These are phyloP conservation scores for Loxodonta africana DNA, from an alignment of 2,113 vertebrate genomes.

Conservation along the genomic window DNA sequence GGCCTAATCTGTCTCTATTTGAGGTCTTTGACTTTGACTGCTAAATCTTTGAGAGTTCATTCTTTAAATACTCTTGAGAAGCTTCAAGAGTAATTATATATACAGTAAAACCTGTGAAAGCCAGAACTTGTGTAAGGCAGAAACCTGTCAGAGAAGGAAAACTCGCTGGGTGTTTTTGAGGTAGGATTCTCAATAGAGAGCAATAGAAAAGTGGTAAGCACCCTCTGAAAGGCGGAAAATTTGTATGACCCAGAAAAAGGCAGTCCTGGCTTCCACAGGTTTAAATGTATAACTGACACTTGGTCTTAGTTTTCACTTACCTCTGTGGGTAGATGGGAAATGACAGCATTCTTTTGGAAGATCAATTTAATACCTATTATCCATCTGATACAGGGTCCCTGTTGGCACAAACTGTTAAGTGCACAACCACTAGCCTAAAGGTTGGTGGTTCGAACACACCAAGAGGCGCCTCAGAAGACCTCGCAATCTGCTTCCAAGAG, in stretches of 20 bases:
- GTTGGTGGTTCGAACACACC: no score
- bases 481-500: no score
- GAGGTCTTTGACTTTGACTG: not conserved
- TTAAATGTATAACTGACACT: not conserved
- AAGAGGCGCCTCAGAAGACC: no score
- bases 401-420: no score
- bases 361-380: not conserved
- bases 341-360: not conserved
- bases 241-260: no score
- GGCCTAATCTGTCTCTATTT: not conserved
- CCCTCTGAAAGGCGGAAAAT: no score
- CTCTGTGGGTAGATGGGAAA: not conserved
- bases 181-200: not conserved
- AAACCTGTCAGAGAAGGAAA: not conserved
- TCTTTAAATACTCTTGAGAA: not conserved
- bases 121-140: not conserved
- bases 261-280: no score
- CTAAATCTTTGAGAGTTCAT: not conserved
- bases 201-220: no score
- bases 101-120: not conserved
- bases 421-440: no score
- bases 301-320: not conserved
- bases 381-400: not conserved
- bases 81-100: not conserved
- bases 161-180: not conserved